Conservation (phyloP, 2,113 vertebrate species). For the Epinephelus moara region DNA sequence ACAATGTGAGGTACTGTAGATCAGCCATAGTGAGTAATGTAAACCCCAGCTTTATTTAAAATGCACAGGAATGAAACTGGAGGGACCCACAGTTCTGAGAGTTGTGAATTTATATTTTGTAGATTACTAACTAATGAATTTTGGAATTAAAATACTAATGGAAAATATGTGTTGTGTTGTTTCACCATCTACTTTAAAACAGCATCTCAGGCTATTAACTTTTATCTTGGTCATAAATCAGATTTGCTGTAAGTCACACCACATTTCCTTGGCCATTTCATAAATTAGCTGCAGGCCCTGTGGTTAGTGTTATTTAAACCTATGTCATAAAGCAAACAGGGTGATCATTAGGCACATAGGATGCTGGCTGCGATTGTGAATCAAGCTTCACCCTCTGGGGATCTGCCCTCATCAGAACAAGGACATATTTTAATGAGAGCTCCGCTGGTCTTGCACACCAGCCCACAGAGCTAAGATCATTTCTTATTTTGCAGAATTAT, state of each 20-base stretch:
- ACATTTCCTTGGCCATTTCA: neutral
- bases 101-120: conserved; percentile 50
- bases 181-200: neutral
- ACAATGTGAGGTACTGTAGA: neutral
- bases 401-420: conserved; percentile 28
- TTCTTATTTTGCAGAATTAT: neutral
- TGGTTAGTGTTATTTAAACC: neutral
- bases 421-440: conserved; percentile 16
- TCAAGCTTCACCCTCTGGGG: conserved; percentile 11
- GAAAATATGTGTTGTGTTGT: neutral
- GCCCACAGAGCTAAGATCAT: neutral
- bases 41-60: conserved; percentile 28
- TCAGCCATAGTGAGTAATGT: conserved; percentile 6
- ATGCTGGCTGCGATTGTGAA: neutral
- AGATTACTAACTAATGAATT: conserved; percentile 53
- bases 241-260: neutral
- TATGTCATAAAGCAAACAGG: neutral
- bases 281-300: conserved; percentile 18
- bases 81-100: conserved; percentile 14
- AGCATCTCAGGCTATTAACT: neutral
- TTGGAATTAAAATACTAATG: conserved; percentile 79
- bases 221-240: neutral
- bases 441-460: neutral
- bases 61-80: conserved; percentile 43
- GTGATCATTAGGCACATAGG: neutral